These are phyloP conservation scores for Anser cygnoides DNA, from an alignment of 2,113 vertebrate genomes.

Conservation along the genomic window DNA sequence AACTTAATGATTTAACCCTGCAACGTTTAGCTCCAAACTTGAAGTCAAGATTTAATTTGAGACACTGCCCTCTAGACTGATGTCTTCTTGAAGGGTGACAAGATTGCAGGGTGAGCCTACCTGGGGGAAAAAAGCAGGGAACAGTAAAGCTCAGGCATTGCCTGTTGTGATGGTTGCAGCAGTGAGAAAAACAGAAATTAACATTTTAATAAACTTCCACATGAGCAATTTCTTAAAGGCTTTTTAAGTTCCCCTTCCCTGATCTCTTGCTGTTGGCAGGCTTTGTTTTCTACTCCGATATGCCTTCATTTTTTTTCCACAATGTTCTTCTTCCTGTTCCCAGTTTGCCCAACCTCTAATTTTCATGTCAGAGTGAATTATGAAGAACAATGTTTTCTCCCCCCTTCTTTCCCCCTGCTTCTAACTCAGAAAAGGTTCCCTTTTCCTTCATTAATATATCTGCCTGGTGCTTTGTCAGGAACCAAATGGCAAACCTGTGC, in stretches of 20 bases:
- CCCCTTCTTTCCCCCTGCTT: not conserved
- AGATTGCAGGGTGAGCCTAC: accelerated
- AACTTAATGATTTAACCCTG: not conserved
- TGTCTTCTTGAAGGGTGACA: not conserved
- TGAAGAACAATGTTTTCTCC: not conserved
- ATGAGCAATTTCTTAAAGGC: not conserved
- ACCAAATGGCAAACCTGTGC: not conserved
- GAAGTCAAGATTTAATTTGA: not conserved
- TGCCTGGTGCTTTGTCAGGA: not conserved
- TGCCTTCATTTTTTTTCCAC: not conserved
- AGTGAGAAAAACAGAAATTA: not conserved
- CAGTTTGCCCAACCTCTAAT: not conserved
- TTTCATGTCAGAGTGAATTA: constrained; percentile 18
- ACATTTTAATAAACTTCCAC: not conserved
- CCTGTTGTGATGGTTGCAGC: accelerated
- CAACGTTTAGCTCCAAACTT: not conserved
- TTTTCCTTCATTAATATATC: not conserved
- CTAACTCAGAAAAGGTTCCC: not conserved
- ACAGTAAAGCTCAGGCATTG: accelerated
- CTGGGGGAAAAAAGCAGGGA: not conserved
- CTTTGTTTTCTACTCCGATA: not conserved
- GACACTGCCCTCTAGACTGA: not conserved
- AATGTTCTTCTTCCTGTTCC: not conserved
- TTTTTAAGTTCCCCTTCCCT: not conserved
- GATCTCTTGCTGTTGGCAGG: not conserved